These are phyloP conservation scores for Cyclopterus lumpus DNA, from an alignment of 2,797 vertebrate species.

Conservation along the genomic window DNA sequence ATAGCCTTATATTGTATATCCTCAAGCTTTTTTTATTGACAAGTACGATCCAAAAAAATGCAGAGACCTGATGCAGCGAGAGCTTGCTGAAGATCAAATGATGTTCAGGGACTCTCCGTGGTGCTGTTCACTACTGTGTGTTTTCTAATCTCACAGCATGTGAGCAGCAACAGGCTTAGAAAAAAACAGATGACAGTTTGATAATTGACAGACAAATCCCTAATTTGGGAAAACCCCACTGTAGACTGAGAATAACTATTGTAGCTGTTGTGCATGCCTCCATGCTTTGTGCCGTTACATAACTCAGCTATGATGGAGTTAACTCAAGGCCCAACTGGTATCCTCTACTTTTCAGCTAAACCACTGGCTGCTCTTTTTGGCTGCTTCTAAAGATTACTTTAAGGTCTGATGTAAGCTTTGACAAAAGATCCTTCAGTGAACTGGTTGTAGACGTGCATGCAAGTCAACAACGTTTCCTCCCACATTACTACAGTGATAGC, in stretches of 20 bases:
- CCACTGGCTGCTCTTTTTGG: constrained; percentile 26
- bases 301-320: constrained; percentile 23
- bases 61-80: too few species aligned
- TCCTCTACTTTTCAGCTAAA: constrained; percentile 26
- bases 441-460: constrained; percentile 8
- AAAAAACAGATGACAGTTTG: neutral
- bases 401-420: constrained; percentile 26
- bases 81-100: neutral
- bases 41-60: neutral
- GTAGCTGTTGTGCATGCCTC: neutral
- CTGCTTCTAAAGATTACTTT: constrained; percentile 36
- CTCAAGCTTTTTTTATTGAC: too few species aligned
- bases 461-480: neutral
- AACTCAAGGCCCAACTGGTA: constrained; percentile 18
- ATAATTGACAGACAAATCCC: neutral
- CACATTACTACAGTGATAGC: neutral
- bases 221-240: neutral
- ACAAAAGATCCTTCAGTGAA: constrained; percentile 16
- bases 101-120: neutral
- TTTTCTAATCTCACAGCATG: neutral
- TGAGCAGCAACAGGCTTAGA: neutral
- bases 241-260: neutral
- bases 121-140: neutral
- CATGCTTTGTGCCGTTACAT: constrained; percentile 1
- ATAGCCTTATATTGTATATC: neutral